These are phyloP conservation scores for Phasianus colchicus DNA, from an alignment of 2,113 vertebrate genomes.

Conservation along the genomic window DNA sequence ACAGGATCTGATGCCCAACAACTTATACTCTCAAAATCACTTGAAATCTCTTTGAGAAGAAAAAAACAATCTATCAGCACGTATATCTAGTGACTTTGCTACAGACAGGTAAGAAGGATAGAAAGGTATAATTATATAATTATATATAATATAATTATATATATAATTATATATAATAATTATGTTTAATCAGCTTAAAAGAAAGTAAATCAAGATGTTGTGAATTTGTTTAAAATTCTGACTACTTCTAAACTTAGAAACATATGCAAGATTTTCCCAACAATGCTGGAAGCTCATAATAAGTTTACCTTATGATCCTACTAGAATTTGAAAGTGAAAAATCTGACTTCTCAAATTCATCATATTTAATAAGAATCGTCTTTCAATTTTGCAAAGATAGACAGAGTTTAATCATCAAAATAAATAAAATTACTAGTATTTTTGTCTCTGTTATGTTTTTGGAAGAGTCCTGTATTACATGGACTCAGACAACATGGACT, in stretches of 20 bases:
- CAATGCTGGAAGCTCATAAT: not conserved
- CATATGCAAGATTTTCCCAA: not conserved
- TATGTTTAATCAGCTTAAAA: not conserved
- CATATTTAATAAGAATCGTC: not conserved
- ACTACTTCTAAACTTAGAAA: not conserved
- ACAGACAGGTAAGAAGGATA: not conserved
- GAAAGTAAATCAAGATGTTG: not conserved
- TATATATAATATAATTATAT: too few species aligned
- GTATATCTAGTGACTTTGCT: not conserved
- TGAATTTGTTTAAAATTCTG: not conserved
- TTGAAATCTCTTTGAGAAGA: not conserved
- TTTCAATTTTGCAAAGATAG: not conserved
- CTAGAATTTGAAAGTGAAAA: not conserved
- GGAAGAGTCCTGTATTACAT: not conserved
- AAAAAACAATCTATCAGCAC: not conserved
- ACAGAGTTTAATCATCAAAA: not conserved
- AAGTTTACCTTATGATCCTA: not conserved
- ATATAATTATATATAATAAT: too few species aligned
- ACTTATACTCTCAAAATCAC: not conserved
- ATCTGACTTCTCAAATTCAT: not conserved
- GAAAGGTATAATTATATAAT: not conserved
- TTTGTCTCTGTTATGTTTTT: not conserved
- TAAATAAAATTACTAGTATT: not conserved
- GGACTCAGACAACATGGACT: not conserved
- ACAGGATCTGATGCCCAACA: not conserved